Conservation (phyloP, 64 coral and sea anemone species). For the Actinia tenebrosa region DNA sequence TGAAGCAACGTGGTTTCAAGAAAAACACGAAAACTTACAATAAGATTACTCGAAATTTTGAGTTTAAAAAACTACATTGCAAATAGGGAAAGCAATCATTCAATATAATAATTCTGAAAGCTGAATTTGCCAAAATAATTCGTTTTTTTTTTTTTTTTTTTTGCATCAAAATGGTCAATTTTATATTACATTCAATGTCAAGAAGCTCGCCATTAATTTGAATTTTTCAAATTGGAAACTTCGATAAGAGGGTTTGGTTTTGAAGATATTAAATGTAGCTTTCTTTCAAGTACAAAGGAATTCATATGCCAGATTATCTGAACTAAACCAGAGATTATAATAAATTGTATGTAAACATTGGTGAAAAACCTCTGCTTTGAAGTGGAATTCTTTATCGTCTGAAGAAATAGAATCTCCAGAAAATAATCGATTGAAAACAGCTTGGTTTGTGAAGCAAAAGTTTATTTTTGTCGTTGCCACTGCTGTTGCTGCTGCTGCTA, state of each 20-base stretch:
- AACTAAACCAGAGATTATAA: background rate
- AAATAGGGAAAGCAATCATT: too few relatives aligned
- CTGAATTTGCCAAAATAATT: background rate
- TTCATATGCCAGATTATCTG: background rate
- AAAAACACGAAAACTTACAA: background rate
- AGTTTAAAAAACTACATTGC: too few relatives aligned
- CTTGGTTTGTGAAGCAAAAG: too few relatives aligned
- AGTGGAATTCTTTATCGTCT: background rate
- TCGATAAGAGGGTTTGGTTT: background rate
- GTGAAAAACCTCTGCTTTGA: background rate
- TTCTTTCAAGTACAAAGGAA: background rate
- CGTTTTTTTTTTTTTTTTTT: too few relatives aligned
- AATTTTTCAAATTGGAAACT: background rate
- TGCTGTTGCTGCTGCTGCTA: too few relatives aligned
- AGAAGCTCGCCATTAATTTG: too few relatives aligned
- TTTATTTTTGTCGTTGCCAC: too few relatives aligned
- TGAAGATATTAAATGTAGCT: background rate
- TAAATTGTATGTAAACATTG: background rate
- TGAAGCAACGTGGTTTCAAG: background rate
- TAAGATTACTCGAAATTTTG: too few relatives aligned
- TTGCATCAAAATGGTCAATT: too few relatives aligned
- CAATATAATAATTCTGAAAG: too few relatives aligned
- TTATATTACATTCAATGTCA: too few relatives aligned
- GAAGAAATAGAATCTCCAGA: background rate
- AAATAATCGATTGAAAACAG: too few relatives aligned